Percentiles rank a stretch among this genome's conserved stretches.
Evolutionary conservation across 2,888 invertebrate species (phyloP).

Genomic region (Acrobasis consociella): DNA sequence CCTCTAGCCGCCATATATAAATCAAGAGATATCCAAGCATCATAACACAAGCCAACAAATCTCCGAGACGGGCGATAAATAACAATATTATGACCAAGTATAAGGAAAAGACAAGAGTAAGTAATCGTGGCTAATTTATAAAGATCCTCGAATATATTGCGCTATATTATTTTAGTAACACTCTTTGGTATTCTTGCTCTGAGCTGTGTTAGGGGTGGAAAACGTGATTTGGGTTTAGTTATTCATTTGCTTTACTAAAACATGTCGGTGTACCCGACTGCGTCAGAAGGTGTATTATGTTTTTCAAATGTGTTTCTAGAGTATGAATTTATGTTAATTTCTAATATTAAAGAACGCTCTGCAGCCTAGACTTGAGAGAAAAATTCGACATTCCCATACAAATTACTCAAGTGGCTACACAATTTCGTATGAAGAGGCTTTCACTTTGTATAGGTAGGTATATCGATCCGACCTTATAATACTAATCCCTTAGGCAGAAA

Average conservation of each 20-base stretch:
- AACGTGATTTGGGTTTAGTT: not conserved
- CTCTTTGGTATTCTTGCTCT: not conserved
- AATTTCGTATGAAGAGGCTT: too few relatives aligned
- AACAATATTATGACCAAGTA: conserved; percentile 7
- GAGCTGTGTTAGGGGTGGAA: not conserved
- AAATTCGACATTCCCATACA: too few relatives aligned
- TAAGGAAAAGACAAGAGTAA: conserved; percentile 12
- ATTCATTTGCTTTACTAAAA: not conserved
- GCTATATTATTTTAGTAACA: not conserved
- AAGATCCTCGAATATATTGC: conserved; percentile 4
- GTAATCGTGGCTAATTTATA: conserved; percentile 14
- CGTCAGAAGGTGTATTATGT: too few relatives aligned
- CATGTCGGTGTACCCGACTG: not conserved
- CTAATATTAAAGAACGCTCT: too few relatives aligned
- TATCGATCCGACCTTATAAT: too few relatives aligned
- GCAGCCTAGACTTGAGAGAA: too few relatives aligned
- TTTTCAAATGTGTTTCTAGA: too few relatives aligned
- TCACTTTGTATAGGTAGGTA: too few relatives aligned
- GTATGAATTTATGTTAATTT: too few relatives aligned
- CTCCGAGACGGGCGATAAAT: conserved; percentile 4
- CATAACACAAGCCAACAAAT: conserved; percentile 3
- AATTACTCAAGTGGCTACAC: too few relatives aligned
- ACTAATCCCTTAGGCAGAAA: too few relatives aligned
- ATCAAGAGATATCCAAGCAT: conserved; percentile 2
- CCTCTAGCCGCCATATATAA: not conserved